These are phyloP conservation scores for Dendroctonus ponderosae DNA, from an alignment of 1,140 invertebrate species.

Conservation along the genomic window DNA sequence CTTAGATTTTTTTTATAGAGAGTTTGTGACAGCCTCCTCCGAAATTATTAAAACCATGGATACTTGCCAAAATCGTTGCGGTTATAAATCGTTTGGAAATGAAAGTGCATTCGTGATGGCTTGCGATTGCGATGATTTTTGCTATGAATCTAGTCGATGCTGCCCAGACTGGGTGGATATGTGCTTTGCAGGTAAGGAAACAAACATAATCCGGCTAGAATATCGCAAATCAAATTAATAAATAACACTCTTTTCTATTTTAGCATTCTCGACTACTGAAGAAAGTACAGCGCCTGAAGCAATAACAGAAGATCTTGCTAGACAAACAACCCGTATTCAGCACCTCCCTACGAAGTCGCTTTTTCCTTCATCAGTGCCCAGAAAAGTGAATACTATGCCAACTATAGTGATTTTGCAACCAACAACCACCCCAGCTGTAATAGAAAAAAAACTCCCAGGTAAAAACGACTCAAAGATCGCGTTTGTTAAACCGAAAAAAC, in stretches of 20 bases:
- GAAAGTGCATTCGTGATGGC: constrained; percentile 19
- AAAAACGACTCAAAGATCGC: constrained; percentile 8
- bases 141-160: constrained; percentile 39
- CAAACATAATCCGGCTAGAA: too few relatives aligned
- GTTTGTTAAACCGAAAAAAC: constrained; percentile 15
- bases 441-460: constrained; percentile 8
- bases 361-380: too few relatives aligned
- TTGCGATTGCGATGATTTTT: constrained; percentile 45
- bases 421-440: constrained; percentile 3
- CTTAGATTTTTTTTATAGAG: too few relatives aligned
- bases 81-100: constrained; percentile 15
- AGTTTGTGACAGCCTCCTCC: not conserved
- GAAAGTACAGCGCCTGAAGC: too few relatives aligned
- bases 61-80: constrained; percentile 42
- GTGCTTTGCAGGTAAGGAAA: constrained; percentile 35
- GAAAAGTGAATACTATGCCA: not conserved
- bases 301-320: too few relatives aligned
- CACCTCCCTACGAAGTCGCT: not conserved
- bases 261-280: too few relatives aligned
- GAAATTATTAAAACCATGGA: constrained; percentile 38
- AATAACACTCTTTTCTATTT: too few relatives aligned
- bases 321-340: too few relatives aligned
- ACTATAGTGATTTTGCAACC: constrained; percentile 6
- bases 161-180: constrained; percentile 45
- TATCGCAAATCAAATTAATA: too few relatives aligned